phyloP scores from a whole-genome alignment of 2,888 invertebrate species.

The Drosophila vallismaia region DNA sequence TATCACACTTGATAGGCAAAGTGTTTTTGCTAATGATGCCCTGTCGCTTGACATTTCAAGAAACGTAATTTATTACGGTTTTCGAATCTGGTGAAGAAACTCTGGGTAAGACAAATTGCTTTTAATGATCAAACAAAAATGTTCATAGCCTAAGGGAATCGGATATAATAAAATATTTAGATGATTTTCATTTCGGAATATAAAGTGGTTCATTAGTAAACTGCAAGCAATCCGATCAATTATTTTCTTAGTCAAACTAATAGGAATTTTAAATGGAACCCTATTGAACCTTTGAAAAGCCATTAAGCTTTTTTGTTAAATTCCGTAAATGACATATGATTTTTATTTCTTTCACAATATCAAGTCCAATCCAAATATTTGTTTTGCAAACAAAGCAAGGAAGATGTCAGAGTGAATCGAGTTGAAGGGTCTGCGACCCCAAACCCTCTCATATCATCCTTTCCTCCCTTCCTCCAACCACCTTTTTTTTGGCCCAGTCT shows the following conservation, averaged over 20 bases:
- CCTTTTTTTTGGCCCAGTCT: neutral
- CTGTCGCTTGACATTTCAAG: conserved; percentile 30
- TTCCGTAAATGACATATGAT: conserved; percentile 26
- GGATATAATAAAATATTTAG: neutral
- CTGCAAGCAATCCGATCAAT: neutral
- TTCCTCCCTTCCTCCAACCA: neutral
- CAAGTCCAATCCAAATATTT: conserved; percentile 27
- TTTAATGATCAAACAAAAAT: neutral
- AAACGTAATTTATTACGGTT: conserved; percentile 32
- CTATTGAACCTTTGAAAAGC: no score
- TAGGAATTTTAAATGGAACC: no score
- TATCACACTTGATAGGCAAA: conserved; percentile 70
- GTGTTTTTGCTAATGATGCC: conserved; percentile 67
- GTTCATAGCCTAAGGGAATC: neutral
- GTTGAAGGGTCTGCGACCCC: conserved; percentile 12
- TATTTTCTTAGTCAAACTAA: neutral
- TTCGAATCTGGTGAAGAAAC: conserved; percentile 5
- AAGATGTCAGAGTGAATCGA: conserved; percentile 27
- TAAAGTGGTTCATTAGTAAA: neutral
- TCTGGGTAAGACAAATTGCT: neutral
- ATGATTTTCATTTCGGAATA: neutral
- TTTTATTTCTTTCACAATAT: conserved; percentile 1
- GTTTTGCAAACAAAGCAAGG: conserved; percentile 8
- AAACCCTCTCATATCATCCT: neutral
- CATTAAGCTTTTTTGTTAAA: conserved; percentile 5